Evolutionary conservation across 2,797 vertebrate genomes (phyloP).

Genomic region (Semotilus atromaculatus): DNA sequence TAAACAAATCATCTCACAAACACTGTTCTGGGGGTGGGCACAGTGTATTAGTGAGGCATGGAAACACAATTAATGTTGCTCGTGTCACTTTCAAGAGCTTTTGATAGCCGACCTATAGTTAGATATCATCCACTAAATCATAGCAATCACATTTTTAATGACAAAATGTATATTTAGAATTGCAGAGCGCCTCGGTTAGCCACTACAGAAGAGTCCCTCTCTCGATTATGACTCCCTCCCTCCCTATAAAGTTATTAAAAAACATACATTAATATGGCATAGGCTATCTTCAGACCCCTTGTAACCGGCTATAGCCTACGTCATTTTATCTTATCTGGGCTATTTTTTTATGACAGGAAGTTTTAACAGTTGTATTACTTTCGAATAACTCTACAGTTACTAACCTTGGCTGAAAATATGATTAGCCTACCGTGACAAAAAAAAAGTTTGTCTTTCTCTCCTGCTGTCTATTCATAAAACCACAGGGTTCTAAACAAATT

Average conservation of each 20-base stretch:
- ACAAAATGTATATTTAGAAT: not conserved
- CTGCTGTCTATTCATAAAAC: not conserved
- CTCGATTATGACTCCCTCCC: not conserved
- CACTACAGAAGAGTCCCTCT: not conserved
- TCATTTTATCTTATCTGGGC: not conserved
- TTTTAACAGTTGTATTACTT: not conserved
- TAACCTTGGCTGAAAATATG: not conserved
- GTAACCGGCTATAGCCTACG: not conserved
- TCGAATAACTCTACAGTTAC: not conserved
- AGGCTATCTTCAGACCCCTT: not conserved
- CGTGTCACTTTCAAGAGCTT: constrained; percentile 36
- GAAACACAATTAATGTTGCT: constrained; percentile 3
- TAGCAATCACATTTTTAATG: not conserved
- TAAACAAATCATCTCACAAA: constrained; percentile 20
- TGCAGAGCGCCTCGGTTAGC: not conserved
- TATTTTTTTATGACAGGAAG: not conserved
- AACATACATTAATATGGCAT: not conserved
- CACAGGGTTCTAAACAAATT: not conserved
- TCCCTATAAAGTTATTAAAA: not conserved
- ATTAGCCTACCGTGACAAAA: not conserved
- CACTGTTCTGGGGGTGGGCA: constrained; percentile 24
- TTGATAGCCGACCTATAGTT: not conserved
- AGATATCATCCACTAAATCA: not conserved
- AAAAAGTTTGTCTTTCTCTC: not conserved
- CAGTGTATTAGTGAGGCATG: constrained; percentile 13